Evolutionary conservation across 2,797 vertebrate species (phyloP).

Genomic region (Spheniscus humboldti): DNA sequence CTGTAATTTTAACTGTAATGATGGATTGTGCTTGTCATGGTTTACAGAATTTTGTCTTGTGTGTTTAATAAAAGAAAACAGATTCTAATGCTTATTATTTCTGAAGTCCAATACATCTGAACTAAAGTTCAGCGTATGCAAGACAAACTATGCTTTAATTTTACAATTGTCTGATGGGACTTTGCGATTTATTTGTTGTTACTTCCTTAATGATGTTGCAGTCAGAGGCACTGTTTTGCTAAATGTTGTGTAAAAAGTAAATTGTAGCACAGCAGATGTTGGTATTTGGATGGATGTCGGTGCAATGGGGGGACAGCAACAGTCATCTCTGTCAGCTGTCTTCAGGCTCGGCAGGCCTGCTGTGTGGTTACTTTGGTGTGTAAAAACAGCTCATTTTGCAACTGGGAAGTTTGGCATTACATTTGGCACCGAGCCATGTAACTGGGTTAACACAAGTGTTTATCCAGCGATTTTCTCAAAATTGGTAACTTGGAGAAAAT

Average conservation of each 20-base stretch:
- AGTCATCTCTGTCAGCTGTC: slow-evolving; percentile 83
- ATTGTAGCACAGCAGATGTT: slow-evolving; percentile 91
- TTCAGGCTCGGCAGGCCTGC: slow-evolving; percentile 80
- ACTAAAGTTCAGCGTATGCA: slow-evolving; percentile 59
- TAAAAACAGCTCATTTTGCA: slow-evolving; percentile 87
- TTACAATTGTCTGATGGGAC: slow-evolving; percentile 71
- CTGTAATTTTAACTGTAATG: slow-evolving; percentile 67
- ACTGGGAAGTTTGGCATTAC: slow-evolving; percentile 77
- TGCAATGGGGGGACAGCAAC: slow-evolving; percentile 77
- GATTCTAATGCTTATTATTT: slow-evolving; percentile 34
- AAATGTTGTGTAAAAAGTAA: slow-evolving; percentile 96
- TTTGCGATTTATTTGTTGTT: slow-evolving; percentile 75
- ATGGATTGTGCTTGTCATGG: slow-evolving; percentile 37
- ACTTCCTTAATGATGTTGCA: slow-evolving; percentile 80
- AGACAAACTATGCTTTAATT: slow-evolving; percentile 71
- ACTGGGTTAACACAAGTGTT: slow-evolving; percentile 65
- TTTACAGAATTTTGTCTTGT: slow-evolving; percentile 31
- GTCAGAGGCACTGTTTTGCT: slow-evolving; percentile 88
- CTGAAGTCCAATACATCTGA: slow-evolving; percentile 52
- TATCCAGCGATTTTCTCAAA: slow-evolving; percentile 70
- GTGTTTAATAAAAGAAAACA: slow-evolving; percentile 50
- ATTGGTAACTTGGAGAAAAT: slow-evolving; percentile 27
- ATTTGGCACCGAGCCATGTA: slow-evolving; percentile 73
- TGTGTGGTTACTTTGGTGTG: slow-evolving; percentile 94
- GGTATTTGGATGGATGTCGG: slow-evolving; percentile 76